Evolutionary conservation across 92 coral and sea anemone genomes (phyloP).

Genomic region (Anthopleura xanthogrammica): DNA sequence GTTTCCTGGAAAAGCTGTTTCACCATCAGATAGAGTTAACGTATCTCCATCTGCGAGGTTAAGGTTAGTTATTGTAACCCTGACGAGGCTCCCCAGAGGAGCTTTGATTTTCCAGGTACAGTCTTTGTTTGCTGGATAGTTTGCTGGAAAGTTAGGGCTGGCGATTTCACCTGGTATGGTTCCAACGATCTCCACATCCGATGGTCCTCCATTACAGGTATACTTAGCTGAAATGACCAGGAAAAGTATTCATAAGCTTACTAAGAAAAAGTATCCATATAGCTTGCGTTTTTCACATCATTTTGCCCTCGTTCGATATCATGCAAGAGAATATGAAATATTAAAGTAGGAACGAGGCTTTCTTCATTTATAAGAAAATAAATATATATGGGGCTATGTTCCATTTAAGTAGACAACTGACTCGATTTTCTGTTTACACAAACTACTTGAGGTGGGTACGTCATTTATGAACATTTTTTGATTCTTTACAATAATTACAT

Average conservation of each 20-base stretch:
- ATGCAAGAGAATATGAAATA: too few relatives aligned
- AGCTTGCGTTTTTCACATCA: too few relatives aligned
- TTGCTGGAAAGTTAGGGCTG: constrained; percentile 30
- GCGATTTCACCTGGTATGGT: constrained; percentile 28
- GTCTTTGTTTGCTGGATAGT: constrained; percentile 29
- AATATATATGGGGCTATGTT: too few relatives aligned
- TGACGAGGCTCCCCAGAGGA: constrained; percentile 30
- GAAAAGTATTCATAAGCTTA: background rate
- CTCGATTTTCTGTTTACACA: too few relatives aligned
- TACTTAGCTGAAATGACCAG: background rate
- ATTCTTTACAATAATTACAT: too few relatives aligned
- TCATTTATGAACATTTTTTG: too few relatives aligned
- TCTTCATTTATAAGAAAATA: too few relatives aligned
- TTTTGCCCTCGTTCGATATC: too few relatives aligned
- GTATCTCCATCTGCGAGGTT: constrained; percentile 10
- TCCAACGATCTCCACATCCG: constrained; percentile 20
- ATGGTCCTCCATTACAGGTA: background rate
- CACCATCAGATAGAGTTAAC: constrained; percentile 29
- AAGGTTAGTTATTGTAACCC: constrained; percentile 12
- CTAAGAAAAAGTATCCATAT: too few relatives aligned
- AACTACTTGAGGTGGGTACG: too few relatives aligned
- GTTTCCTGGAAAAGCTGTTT: constrained; percentile 22
- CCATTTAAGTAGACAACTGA: too few relatives aligned
- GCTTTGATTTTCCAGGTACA: constrained; percentile 42
- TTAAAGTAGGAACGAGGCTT: too few relatives aligned